Percentiles rank a stretch among this genome's conserved stretches.
Evolutionary conservation across 2,113 vertebrate species (phyloP).

Genomic region (Pandion haliaetus): DNA sequence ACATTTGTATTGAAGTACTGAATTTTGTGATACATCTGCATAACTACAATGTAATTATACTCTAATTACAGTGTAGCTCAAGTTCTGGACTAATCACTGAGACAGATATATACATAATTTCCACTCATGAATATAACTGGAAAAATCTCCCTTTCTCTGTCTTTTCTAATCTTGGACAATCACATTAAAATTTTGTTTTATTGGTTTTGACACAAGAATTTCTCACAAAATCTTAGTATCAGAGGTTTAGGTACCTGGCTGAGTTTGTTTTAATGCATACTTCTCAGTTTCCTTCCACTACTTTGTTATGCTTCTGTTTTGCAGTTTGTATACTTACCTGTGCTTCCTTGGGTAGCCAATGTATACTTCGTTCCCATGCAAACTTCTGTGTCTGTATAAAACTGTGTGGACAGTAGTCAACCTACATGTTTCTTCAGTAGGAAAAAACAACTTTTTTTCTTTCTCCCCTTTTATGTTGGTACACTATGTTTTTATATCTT

Average conservation of each 20-base stretch:
- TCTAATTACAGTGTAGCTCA: not conserved
- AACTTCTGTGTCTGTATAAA: not conserved
- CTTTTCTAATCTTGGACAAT: not conserved
- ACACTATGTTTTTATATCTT: not conserved
- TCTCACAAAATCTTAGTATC: not conserved
- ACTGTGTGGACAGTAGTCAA: not conserved
- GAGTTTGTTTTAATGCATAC: not conserved
- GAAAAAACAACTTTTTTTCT: not conserved
- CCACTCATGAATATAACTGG: not conserved
- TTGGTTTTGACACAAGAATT: not conserved
- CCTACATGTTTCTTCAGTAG: not conserved
- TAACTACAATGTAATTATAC: not conserved
- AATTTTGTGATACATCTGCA: not conserved
- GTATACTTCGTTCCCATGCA: not conserved
- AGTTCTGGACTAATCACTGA: not conserved
- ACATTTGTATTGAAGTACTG: not conserved
- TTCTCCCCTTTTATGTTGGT: not conserved
- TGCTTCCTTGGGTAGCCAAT: not conserved
- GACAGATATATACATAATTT: not conserved
- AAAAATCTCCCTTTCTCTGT: not conserved
- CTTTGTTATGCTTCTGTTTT: not conserved
- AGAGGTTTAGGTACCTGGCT: not conserved
- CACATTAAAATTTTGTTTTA: not conserved
- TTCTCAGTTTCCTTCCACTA: not conserved
- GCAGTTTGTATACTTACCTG: not conserved